Evolutionary conservation across 2,797 vertebrate species (phyloP).

Genomic region (Heliangelus exortis): DNA sequence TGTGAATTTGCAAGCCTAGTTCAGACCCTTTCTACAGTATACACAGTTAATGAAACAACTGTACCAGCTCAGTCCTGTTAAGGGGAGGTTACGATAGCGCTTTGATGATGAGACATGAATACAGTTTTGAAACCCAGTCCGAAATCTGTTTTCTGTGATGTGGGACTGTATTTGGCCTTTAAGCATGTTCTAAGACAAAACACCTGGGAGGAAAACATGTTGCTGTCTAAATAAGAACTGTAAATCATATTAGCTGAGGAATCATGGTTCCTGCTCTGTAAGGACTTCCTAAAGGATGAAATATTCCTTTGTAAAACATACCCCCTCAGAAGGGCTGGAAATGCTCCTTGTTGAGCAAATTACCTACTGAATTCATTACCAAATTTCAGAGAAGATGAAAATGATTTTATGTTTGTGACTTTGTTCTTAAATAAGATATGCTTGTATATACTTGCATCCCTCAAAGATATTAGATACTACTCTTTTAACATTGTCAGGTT

Average conservation of each 20-base stretch:
- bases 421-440: background rate
- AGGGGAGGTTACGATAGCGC: background rate
- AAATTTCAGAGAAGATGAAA: background rate
- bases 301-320: background rate
- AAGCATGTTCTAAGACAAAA: background rate
- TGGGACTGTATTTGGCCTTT: background rate
- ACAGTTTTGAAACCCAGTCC: background rate
- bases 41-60: background rate
- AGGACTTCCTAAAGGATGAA: background rate
- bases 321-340: background rate
- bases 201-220: background rate
- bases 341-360: background rate
- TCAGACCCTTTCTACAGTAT: background rate
- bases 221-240: background rate
- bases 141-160: background rate
- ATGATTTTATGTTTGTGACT: background rate
- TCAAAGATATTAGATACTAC: background rate
- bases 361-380: background rate
- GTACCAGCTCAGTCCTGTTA: background rate
- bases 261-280: background rate
- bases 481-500: background rate
- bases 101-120: background rate
- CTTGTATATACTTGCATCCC: background rate
- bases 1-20: background rate
- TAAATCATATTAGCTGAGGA: background rate